phyloP scores from a whole-genome alignment of 1,140 invertebrate species.

The Drosophila setifemur region DNA sequence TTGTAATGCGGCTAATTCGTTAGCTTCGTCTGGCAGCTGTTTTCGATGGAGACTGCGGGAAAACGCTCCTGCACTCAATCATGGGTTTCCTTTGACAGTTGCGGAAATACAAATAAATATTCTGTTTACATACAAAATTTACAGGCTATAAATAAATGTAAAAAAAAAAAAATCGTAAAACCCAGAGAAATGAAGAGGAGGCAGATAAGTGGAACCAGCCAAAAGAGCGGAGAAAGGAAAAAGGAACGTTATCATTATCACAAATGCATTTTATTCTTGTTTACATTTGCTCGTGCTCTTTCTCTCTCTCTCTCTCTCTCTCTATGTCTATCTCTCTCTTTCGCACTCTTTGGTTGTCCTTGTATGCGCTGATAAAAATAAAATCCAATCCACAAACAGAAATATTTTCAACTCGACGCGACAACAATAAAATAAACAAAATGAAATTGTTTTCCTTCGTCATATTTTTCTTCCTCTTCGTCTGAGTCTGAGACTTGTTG shows the following conservation, averaged over 20 bases:
- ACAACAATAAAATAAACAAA: conserved; percentile 52
- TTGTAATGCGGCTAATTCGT: conserved; percentile 12
- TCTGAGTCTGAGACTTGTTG: conserved; percentile 40
- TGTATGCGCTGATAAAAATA: conserved; percentile 52
- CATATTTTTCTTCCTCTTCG: conserved; percentile 15
- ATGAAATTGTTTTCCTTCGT: conserved; percentile 45
- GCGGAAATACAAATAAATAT: conserved; percentile 60
- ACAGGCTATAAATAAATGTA: conserved; percentile 67
- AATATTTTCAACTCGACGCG: conserved; percentile 32
- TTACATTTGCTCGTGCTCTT: conserved; percentile 19
- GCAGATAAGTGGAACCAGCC: conserved; percentile 17
- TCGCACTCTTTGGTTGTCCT: conserved; percentile 8
- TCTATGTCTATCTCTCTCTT: neutral
- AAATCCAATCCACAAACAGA: conserved; percentile 50
- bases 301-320: neutral
- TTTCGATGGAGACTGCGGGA: neutral
- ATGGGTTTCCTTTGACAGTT: conserved; percentile 31
- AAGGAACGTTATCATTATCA: conserved; percentile 38
- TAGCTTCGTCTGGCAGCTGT: neutral
- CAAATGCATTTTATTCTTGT: conserved; percentile 47
- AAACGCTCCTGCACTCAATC: conserved; percentile 24
- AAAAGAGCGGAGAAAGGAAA: conserved; percentile 9
- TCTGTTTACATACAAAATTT: conserved; percentile 64
- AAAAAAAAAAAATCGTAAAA: conserved; percentile 4
- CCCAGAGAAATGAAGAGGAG: neutral